Conservation (phyloP, 2,113 vertebrate species). For the Corapipo altera region DNA sequence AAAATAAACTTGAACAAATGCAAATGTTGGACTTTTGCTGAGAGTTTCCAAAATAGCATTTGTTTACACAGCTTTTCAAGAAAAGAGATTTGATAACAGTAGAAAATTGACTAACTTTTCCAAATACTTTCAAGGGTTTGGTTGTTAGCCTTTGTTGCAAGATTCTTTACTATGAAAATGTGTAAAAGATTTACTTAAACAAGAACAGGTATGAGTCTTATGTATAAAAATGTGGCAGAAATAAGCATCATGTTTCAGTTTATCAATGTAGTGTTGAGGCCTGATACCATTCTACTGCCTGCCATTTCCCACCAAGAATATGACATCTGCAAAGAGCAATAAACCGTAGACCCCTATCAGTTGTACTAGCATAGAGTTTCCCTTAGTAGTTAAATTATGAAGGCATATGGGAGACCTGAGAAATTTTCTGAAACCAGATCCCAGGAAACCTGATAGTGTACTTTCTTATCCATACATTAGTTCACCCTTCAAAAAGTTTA, state of each 20-base stretch:
- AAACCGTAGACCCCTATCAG: neutral
- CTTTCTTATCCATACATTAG: neutral
- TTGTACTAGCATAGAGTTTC: neutral
- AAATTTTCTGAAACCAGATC: neutral
- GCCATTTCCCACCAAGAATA: neutral
- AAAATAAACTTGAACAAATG: constrained; percentile 15
- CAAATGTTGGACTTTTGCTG: neutral
- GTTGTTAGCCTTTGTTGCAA: neutral
- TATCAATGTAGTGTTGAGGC: neutral
- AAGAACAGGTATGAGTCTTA: neutral
- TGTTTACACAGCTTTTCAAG: constrained; percentile 37
- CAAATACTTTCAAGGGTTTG: neutral
- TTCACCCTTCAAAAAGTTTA: neutral
- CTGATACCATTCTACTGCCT: neutral
- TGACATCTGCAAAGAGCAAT: neutral
- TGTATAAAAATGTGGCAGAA: neutral
- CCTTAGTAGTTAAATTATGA: neutral
- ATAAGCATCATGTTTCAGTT: neutral
- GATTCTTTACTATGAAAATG: neutral
- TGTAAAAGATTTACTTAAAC: neutral
- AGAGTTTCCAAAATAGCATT: constrained; percentile 13
- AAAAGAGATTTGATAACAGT: constrained; percentile 21
- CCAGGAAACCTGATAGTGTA: neutral
- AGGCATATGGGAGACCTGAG: neutral
- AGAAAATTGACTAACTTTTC: constrained; percentile 2